Conservation (phyloP, 2,113 vertebrate genomes). For the Alouatta palliata region DNA sequence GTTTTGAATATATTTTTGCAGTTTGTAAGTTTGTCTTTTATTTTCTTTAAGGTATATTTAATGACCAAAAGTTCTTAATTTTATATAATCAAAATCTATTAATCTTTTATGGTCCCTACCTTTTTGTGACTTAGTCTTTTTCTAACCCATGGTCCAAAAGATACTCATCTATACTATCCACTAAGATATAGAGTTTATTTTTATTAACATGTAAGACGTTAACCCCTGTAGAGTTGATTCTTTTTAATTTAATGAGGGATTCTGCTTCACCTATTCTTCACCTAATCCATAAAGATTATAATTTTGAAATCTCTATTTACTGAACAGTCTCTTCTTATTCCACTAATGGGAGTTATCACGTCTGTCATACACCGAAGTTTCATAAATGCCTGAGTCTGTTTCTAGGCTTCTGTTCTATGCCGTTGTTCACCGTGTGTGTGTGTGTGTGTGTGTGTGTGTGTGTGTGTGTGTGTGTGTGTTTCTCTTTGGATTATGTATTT, state of each 20-base stretch:
- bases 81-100: not conserved
- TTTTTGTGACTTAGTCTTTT: conserved; percentile 24
- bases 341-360: not conserved
- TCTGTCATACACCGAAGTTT: not conserved
- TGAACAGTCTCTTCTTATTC: not conserved
- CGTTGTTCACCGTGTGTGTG: not conserved
- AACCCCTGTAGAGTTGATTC: not conserved
- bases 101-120: not conserved
- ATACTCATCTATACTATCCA: not conserved
- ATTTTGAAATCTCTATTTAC: not conserved
- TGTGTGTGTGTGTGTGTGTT: not conserved
- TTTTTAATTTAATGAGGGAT: not conserved
- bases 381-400: not conserved
- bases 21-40: conserved; percentile 18
- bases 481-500: not conserved
- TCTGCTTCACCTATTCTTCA: not conserved
- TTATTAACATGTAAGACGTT: not conserved
- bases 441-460: too few species aligned
- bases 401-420: not conserved
- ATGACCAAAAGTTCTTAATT: conserved; percentile 25
- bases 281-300: not conserved
- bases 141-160: not conserved
- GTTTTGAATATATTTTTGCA: conserved; percentile 24
- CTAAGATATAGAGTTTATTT: not conserved
- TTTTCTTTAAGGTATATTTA: not conserved